Conservation (phyloP, 1,140 invertebrate species). For the Asbolus verrucosus region DNA sequence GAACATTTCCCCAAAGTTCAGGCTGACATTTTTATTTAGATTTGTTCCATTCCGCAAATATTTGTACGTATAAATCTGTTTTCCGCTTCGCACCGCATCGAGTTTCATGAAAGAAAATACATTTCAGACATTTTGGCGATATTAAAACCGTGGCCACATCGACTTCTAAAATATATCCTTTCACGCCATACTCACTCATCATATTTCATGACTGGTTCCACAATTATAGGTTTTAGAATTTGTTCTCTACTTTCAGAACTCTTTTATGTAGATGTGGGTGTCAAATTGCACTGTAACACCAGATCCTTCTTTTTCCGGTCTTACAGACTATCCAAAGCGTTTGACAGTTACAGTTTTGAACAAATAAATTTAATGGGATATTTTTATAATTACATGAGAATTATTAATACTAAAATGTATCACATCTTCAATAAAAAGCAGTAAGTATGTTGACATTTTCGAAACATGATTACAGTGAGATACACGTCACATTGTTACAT, state of each 20-base stretch:
- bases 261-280: no score
- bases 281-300: no score
- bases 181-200: no score
- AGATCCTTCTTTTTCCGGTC: no score
- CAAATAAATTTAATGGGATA: slow-evolving; percentile 33
- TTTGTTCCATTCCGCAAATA: slow-evolving; percentile 24
- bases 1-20: slow-evolving; percentile 28
- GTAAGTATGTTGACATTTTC: background rate
- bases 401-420: slow-evolving; percentile 38
- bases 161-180: no score
- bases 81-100: slow-evolving; percentile 46
- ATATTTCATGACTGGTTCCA: no score
- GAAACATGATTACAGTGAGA: slow-evolving; percentile 22
- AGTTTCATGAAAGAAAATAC: slow-evolving; percentile 44
- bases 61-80: slow-evolving; percentile 42
- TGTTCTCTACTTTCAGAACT: no score
- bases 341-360: no score
- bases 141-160: no score
- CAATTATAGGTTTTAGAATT: no score
- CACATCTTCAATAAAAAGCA: slow-evolving; percentile 33
- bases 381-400: slow-evolving; percentile 27
- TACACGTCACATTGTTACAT: slow-evolving; percentile 22
- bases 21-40: slow-evolving; percentile 38
- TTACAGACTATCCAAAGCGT: no score
- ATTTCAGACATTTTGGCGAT: background rate